Percentiles rank a stretch among this genome's conserved stretches.
These are phyloP conservation scores for Percina caprodes DNA, from an alignment of 2,113 vertebrate species.

Conservation along the genomic window DNA sequence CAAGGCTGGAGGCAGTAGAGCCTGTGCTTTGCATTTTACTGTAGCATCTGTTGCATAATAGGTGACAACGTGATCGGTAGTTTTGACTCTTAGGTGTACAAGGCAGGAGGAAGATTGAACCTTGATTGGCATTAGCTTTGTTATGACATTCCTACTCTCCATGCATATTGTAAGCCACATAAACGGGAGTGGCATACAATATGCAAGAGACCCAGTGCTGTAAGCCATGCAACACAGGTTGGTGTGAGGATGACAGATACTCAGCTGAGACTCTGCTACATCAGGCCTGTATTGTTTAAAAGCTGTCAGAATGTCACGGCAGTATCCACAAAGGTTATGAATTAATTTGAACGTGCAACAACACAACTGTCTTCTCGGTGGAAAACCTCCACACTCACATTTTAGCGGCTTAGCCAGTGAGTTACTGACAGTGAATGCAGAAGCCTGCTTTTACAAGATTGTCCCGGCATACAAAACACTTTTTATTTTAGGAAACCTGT, in stretches of 20 bases:
- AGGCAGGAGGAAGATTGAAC: constrained; percentile 19
- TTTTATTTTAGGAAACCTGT: neutral
- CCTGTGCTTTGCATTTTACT: constrained; percentile 16
- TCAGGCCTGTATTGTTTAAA: constrained; percentile 51
- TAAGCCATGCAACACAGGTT: constrained; percentile 23
- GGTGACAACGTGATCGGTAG: neutral
- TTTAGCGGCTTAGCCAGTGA: constrained; percentile 12
- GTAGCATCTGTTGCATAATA: constrained; percentile 42
- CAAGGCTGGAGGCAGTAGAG: neutral
- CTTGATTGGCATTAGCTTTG: constrained; percentile 33
- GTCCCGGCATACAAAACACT: neutral
- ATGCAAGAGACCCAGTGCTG: neutral
- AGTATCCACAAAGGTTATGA: constrained; percentile 66
- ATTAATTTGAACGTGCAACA: constrained; percentile 66
- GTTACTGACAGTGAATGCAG: constrained; percentile 1
- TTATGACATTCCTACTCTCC: neutral
- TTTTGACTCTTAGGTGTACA: neutral
- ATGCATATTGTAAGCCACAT: neutral
- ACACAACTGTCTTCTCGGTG: constrained; percentile 45
- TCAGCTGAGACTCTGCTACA: constrained; percentile 48
- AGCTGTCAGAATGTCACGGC: constrained; percentile 59
- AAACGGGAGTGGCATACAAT: neutral
- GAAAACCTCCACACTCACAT: neutral
- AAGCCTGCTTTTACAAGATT: constrained; percentile 4
- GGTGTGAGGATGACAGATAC: constrained; percentile 42